Conservation (phyloP, 2,888 invertebrate species). For the Proisotoma minuta region DNA sequence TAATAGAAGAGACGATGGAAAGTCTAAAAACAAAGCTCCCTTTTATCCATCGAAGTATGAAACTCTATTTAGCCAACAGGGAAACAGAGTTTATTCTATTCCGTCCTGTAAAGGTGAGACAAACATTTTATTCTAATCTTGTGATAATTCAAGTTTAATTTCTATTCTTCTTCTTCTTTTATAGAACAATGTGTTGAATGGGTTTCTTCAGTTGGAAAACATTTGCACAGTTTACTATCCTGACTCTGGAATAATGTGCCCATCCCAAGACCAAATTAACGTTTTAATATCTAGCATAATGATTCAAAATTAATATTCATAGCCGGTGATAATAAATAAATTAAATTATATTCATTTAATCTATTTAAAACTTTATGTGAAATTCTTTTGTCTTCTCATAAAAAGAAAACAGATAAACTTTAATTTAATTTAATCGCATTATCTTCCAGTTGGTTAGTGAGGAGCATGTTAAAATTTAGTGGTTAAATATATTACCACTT, state of each 20-base stretch:
- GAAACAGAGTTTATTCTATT: slow-evolving; percentile 97
- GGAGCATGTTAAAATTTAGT: background rate
- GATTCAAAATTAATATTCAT: slow-evolving; percentile 37
- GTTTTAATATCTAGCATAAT: slow-evolving; percentile 69
- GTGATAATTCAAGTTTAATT: background rate
- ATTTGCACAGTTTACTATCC: slow-evolving; percentile 69
- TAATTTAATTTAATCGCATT: background rate
- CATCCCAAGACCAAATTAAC: slow-evolving; percentile 89
- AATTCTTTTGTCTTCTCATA: background rate
- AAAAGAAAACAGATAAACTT: background rate
- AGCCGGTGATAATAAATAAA: no score
- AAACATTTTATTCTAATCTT: slow-evolving; percentile 11
- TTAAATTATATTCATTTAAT: no score
- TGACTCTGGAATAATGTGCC: slow-evolving; percentile 77
- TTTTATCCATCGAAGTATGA: slow-evolving; percentile 79
- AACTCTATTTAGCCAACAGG: slow-evolving; percentile 88
- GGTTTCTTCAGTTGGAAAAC: slow-evolving; percentile 76
- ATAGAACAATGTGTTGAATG: slow-evolving; percentile 80
- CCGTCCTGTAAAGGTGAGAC: slow-evolving; percentile 74
- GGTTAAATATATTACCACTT: background rate
- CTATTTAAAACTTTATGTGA: background rate
- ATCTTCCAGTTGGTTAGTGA: background rate
- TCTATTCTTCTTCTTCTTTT: slow-evolving; percentile 45
- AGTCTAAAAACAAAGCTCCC: slow-evolving; percentile 70
- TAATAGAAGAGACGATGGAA: slow-evolving; percentile 45